Conservation (phyloP, 35 echinoderm and acorn worm species). For the Chiridota heheva region DNA sequence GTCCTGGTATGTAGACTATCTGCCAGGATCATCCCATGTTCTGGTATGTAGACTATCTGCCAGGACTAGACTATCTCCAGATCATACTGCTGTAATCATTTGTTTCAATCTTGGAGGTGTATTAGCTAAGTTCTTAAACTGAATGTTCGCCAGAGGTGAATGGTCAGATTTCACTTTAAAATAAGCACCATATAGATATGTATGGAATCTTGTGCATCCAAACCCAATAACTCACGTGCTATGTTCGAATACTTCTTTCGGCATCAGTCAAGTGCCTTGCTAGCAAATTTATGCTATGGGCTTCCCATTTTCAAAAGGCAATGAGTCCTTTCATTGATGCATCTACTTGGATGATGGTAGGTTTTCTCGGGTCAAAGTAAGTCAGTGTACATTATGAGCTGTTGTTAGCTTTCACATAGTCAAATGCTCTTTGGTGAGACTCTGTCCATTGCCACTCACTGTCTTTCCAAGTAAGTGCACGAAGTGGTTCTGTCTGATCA, state of each 20-base stretch:
- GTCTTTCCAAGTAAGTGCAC: not conserved
- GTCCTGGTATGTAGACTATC: constrained; percentile 39
- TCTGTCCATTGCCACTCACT: constrained; percentile 48
- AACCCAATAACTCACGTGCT: constrained; percentile 35
- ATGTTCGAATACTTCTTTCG: constrained; percentile 26
- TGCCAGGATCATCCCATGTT: constrained; percentile 36
- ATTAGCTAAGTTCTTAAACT: constrained; percentile 36
- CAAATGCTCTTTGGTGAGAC: constrained; percentile 37
- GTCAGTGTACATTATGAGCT: constrained; percentile 2
- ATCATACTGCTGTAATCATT: constrained; percentile 46
- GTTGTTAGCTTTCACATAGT: constrained; percentile 17
- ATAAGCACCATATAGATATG: constrained; percentile 33
- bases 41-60: no score
- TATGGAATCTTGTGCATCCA: constrained; percentile 46
- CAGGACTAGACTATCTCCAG: not conserved
- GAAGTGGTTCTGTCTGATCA: constrained; percentile 4
- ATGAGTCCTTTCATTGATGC: constrained; percentile 18
- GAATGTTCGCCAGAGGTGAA: constrained; percentile 46
- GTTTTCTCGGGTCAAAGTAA: constrained; percentile 30
- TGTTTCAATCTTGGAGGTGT: constrained; percentile 46
- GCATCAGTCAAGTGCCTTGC: constrained; percentile 16
- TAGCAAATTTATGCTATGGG: constrained; percentile 51
- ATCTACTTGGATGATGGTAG: no score
- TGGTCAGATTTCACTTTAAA: constrained; percentile 59
- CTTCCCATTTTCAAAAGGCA: constrained; percentile 31